Base-by-base conservation (phyloP, 1,140 invertebrate species). In the Daktulosphaira vitifoliae region DNA sequence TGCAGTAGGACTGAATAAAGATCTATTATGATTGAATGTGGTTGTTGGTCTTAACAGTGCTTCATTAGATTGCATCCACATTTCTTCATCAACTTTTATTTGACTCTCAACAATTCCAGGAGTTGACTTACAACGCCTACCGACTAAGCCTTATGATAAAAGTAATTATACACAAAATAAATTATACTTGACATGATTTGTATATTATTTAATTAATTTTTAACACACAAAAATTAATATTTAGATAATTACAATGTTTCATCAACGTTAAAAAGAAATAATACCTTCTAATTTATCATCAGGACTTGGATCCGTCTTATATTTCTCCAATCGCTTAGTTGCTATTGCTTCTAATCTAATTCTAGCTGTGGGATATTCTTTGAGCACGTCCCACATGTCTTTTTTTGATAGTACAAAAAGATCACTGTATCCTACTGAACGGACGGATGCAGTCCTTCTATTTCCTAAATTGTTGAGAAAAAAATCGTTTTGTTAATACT, bases 351-450 rank as follows among this genome's bases (percentile, higher is more conserved):
- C 95, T n/a, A 98, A 81, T 68, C 94, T 83, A 9, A 97, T 91
- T 71, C 95, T 81, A 23, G 95, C 95, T 2, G 93, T 91, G 3
- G 95, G 96, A 79, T 98, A 98, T 76, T 98, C 94, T 79, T 98
- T 97, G 52, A 98, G 81, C 25, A 98, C 96, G 76, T 98, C 96
- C 96, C 96, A 98, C 87, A 99, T 92, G 78, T 98, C 96, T 78
- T 96, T 94, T 82, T 99, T 99, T 74, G 90, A 94, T 52, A 99
- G 84, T 70, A 97, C 94, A 80, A 98, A 99, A 66, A 99, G 82
- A 78, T 98, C 95, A 71, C 93, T 96, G 80, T 98, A 99, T 68
- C 96, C 95, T 49, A 98, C 95, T 37, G 94, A 98, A 68, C 92
- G 82, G 66, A 98, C 95, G 69, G 90, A 93, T 66, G 94, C 94